Evolutionary conservation across 2,797 vertebrate species (phyloP).

Genomic region (Premnoplex brunnescens): DNA sequence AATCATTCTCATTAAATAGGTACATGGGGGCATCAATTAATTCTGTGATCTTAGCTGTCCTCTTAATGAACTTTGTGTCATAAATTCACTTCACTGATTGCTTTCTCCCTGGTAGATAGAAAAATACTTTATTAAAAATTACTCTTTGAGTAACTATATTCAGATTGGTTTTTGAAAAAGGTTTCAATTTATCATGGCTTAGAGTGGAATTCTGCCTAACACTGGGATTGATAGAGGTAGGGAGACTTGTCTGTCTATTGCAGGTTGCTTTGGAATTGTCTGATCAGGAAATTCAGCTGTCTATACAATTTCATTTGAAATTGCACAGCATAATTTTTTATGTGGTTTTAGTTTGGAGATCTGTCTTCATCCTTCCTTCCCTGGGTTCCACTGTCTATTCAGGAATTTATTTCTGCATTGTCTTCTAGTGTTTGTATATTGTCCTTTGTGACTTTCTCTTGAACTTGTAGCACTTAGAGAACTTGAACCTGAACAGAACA

Average conservation of each 20-base stretch:
- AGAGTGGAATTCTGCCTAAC: neutral
- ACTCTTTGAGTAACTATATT: neutral
- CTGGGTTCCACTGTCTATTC: neutral
- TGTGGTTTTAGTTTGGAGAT: neutral
- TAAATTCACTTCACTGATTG: slow-evolving; percentile 49
- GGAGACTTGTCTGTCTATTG: neutral
- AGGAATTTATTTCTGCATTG: neutral
- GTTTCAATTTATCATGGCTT: neutral
- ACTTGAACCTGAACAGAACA: neutral
- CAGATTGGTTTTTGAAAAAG: neutral
- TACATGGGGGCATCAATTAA: slow-evolving; percentile 62
- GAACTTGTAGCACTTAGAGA: neutral
- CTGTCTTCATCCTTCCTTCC: neutral
- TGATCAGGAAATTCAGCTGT: neutral
- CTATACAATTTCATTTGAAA: neutral
- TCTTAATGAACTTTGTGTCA: slow-evolving; percentile 67
- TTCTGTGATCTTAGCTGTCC: slow-evolving; percentile 56
- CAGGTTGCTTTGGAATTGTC: neutral
- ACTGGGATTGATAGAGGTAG: neutral
- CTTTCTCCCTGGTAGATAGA: slow-evolving; percentile 8
- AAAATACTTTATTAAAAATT: slow-evolving; percentile 42
- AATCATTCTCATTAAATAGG: slow-evolving; percentile 73
- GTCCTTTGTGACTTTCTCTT: neutral
- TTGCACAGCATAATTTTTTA: neutral
- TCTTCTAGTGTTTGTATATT: neutral